Percentiles rank a stretch among this genome's conserved stretches.
Evolutionary conservation across 2,113 vertebrate genomes (phyloP).

Genomic region (Oceanites oceanicus): DNA sequence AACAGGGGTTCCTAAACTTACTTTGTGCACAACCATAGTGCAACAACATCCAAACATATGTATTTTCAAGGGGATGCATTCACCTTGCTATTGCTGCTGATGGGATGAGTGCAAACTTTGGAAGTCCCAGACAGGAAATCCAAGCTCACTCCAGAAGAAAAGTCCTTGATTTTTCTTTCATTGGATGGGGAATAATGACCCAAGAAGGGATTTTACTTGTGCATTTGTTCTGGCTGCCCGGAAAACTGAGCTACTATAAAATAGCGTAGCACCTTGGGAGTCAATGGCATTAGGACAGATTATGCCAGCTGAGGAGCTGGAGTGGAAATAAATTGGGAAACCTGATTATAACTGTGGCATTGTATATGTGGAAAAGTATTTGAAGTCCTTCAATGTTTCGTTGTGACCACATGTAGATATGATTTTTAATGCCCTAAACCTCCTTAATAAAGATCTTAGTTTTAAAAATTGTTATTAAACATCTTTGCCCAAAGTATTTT

Average conservation of each 20-base stretch:
- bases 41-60: not conserved
- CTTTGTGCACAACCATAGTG: not conserved
- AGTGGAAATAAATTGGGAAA: conserved; percentile 26
- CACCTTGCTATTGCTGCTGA: not conserved
- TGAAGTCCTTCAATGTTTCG: not conserved
- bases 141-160: not conserved
- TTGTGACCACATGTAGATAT: not conserved
- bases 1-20: not conserved
- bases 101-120: not conserved
- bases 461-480: conserved; percentile 34
- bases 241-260: not conserved
- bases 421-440: conserved; percentile 27
- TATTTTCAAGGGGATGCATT: not conserved
- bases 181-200: not conserved
- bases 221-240: not conserved
- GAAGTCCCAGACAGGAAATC: not conserved
- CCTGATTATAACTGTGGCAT: not conserved
- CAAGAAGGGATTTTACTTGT: not conserved
- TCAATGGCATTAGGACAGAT: conserved; percentile 26
- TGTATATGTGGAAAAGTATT: not conserved
- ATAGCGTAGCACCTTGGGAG: not conserved
- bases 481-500: conserved; percentile 13
- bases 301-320: not conserved
- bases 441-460: conserved; percentile 7
- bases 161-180: not conserved